These are phyloP conservation scores for Hylia prasina DNA, from an alignment of 2,113 vertebrate species.

Conservation along the genomic window DNA sequence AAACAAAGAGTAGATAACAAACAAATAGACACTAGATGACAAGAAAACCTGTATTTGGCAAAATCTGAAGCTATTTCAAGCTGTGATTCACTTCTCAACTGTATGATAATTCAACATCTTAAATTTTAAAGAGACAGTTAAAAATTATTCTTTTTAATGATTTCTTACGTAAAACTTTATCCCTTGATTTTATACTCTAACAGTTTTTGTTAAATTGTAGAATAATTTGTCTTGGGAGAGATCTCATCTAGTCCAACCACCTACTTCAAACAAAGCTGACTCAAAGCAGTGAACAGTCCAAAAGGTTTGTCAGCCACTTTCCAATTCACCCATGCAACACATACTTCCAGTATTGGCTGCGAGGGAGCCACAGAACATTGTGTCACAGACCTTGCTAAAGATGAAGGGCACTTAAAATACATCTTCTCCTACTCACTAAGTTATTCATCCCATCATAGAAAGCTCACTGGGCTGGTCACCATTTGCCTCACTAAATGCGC, in stretches of 20 bases:
- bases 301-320: not conserved
- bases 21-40: not conserved
- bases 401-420: not conserved
- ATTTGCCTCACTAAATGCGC: not conserved
- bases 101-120: not conserved
- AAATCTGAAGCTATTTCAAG: not conserved
- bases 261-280: not conserved
- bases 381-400: not conserved
- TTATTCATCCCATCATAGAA: not conserved
- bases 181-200: not conserved
- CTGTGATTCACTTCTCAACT: not conserved
- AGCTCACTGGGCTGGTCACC: not conserved
- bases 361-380: not conserved
- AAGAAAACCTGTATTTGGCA: not conserved
- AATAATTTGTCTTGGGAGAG: not conserved
- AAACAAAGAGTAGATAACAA: not conserved
- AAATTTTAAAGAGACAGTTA: not conserved
- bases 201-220: not conserved
- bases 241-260: not conserved
- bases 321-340: not conserved
- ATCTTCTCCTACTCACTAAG: not conserved
- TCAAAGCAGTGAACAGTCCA: not conserved
- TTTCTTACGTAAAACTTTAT: not conserved
- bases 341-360: not conserved
- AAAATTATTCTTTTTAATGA: not conserved